A percentile compares a stretch with the other conserved stretches of the same genome.
phyloP scores from a whole-genome alignment of 2,113 vertebrate species.

The Tichodroma muraria region DNA sequence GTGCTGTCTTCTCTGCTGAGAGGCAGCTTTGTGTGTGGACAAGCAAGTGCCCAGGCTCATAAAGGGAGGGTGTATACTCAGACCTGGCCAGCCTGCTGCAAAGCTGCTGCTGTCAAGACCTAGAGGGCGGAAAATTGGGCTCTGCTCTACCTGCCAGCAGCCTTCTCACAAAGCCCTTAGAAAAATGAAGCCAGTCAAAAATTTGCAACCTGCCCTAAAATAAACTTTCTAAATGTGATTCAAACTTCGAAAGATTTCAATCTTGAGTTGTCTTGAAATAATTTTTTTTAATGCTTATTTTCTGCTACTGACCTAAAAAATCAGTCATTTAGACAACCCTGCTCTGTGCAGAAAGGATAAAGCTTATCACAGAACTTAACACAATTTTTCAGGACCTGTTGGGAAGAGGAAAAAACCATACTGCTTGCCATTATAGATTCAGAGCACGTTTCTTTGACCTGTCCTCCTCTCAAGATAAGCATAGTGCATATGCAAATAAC shows the following conservation, averaged over 20 bases:
- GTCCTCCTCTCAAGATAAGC: not conserved
- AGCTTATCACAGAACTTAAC: slow-evolving; percentile 28
- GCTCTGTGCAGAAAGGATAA: slow-evolving; percentile 21
- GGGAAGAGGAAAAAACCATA: not conserved
- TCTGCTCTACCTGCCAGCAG: not conserved
- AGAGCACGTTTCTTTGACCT: not conserved
- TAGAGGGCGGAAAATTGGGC: not conserved
- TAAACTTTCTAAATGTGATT: not conserved
- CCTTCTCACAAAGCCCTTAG: not conserved
- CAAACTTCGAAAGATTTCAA: not conserved
- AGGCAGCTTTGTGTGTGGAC: not conserved
- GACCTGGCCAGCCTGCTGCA: accelerated
- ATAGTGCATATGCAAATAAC: not conserved
- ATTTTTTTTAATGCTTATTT: not conserved
- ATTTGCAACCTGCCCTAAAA: not conserved
- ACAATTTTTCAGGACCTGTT: not conserved
- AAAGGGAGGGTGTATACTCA: not conserved
- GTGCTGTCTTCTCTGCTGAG: not conserved
- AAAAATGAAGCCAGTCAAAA: not conserved
- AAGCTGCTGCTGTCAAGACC: not conserved
- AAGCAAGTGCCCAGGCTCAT: not conserved
- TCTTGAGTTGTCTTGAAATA: not conserved
- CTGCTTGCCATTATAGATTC: not conserved
- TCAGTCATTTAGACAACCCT: slow-evolving; percentile 10
- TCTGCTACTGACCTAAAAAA: slow-evolving; percentile 5